Evolutionary conservation across 2,888 invertebrate species (phyloP).

Genomic region (Tenthredo livida): DNA sequence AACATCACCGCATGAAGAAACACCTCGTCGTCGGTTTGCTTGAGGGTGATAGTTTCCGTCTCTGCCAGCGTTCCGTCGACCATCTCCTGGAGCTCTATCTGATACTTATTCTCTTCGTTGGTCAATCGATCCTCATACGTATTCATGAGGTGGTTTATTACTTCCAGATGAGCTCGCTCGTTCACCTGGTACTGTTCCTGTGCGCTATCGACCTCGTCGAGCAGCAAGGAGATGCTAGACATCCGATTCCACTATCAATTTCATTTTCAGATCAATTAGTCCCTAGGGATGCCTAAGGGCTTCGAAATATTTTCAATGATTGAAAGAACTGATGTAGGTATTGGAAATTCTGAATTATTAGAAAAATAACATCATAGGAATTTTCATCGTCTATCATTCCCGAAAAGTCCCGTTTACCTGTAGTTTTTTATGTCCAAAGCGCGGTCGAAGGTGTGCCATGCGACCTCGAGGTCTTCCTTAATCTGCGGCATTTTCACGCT

Average conservation of each 20-base stretch:
- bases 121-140: conserved; percentile 71
- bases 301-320: neutral
- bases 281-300: neutral
- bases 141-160: conserved; percentile 74
- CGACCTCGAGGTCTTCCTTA: conserved; percentile 75
- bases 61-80: conserved; percentile 56
- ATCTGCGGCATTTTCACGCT: conserved; percentile 75
- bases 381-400: neutral
- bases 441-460: conserved; percentile 78
- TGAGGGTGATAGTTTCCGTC: conserved; percentile 55
- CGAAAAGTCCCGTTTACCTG: conserved; percentile 60
- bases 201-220: conserved; percentile 76
- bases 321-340: neutral
- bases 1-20: conserved; percentile 61
- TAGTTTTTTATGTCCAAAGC: conserved; percentile 78
- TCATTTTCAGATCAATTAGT: neutral
- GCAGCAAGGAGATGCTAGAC: conserved; percentile 71
- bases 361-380: neutral
- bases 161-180: conserved; percentile 73
- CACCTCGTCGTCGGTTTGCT: conserved; percentile 58
- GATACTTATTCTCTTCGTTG: conserved; percentile 59
- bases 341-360: too few relatives aligned
- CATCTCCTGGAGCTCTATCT: conserved; percentile 57
- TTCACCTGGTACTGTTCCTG: conserved; percentile 77
- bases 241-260: conserved; percentile 14